Conservation (phyloP, 2,113 vertebrate species). For the Polypterus senegalus region DNA sequence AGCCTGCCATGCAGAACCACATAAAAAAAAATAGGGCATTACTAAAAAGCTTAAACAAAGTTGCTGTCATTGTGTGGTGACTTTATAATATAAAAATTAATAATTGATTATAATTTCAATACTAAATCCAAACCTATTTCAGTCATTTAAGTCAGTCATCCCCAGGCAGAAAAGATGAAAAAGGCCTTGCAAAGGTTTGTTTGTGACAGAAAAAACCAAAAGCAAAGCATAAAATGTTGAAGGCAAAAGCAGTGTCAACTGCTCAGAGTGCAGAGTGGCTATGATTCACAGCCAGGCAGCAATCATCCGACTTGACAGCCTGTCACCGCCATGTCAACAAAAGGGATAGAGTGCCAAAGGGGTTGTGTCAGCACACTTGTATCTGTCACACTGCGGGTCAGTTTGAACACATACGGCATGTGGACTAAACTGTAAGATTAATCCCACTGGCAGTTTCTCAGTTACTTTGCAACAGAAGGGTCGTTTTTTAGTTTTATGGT, state of each 20-base stretch:
- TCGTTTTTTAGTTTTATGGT: too few relatives aligned
- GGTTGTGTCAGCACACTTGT: constrained; percentile 30
- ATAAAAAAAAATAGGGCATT: too few relatives aligned
- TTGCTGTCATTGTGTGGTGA: too few relatives aligned
- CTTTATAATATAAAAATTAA: too few relatives aligned
- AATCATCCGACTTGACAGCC: constrained; percentile 49
- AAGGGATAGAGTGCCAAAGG: constrained; percentile 27
- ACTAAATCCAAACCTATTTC: too few relatives aligned
- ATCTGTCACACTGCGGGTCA: constrained; percentile 22
- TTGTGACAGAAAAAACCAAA: not conserved
- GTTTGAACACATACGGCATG: not conserved
- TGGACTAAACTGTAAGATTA: not conserved
- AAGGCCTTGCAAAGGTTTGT: not conserved
- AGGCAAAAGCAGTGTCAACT: constrained; percentile 43
- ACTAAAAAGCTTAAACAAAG: too few relatives aligned
- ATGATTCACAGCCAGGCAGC: constrained; percentile 10
- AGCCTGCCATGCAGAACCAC: too few relatives aligned
- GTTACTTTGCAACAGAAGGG: too few relatives aligned
- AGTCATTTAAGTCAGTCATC: too few relatives aligned
- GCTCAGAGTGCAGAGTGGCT: constrained; percentile 36
- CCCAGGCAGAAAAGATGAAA: too few relatives aligned
- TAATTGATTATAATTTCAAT: too few relatives aligned
- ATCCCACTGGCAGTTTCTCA: too few relatives aligned
- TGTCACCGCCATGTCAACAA: constrained; percentile 41
- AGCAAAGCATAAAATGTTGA: constrained; percentile 30